phyloP scores from a whole-genome alignment of 1,140 invertebrate species.

The Mya arenaria region DNA sequence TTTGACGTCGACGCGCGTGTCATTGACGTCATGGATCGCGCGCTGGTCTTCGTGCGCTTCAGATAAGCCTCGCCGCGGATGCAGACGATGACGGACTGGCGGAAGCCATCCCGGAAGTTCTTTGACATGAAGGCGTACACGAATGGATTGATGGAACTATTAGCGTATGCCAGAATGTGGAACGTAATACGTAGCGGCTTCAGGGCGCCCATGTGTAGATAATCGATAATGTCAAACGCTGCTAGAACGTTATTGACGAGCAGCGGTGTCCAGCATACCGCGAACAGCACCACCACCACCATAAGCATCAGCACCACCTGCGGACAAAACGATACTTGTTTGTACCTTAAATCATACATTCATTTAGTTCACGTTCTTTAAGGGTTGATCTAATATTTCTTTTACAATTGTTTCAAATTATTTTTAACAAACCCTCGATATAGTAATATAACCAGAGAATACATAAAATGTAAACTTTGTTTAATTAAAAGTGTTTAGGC shows the following conservation, averaged over 20 bases:
- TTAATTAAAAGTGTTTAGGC: no score
- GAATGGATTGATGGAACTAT: constrained; percentile 89
- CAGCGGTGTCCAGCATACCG: constrained; percentile 82
- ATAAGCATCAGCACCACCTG: constrained; percentile 83
- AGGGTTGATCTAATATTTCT: no score
- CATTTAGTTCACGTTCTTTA: no score
- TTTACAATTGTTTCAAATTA: no score
- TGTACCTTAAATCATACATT: no score
- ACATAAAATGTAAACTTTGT: no score
- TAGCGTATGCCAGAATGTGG: constrained; percentile 83
- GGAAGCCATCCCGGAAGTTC: constrained; percentile 87
- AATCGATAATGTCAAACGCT: constrained; percentile 83
- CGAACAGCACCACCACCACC: constrained; percentile 80
- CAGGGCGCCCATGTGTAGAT: constrained; percentile 81
- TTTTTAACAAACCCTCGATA: no score
- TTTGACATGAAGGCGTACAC: constrained; percentile 91
- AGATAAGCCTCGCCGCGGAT: constrained; percentile 62
- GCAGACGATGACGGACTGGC: constrained; percentile 80
- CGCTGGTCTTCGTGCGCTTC: constrained; percentile 16
- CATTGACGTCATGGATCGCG: constrained; percentile 52
- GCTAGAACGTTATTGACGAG: constrained; percentile 76
- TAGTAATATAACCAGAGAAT: no score
- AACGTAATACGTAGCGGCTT: constrained; percentile 86
- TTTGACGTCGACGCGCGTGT: constrained; percentile 44
- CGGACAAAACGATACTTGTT: constrained; percentile 13